Percentiles rank a stretch among this genome's conserved stretches.
phyloP scores from a whole-genome alignment of 2,113 vertebrate species.

The Stigmatopora argus region DNA sequence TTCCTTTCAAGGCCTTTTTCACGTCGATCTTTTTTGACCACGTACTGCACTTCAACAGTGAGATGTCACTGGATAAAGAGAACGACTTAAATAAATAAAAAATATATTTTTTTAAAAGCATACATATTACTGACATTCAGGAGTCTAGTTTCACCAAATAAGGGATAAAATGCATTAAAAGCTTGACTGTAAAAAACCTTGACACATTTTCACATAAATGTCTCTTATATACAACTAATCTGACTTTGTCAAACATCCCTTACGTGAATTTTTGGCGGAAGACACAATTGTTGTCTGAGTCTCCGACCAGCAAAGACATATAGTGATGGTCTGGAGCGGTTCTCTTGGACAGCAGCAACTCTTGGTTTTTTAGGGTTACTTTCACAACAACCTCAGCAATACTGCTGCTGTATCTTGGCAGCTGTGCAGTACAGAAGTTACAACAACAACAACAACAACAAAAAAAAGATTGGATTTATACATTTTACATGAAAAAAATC shows the following conservation, averaged over 20 bases:
- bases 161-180: too few relatives aligned
- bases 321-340: conserved; percentile 83
- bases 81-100: too few relatives aligned
- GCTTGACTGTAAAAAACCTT: too few relatives aligned
- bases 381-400: conserved; percentile 83
- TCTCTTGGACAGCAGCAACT: conserved; percentile 79
- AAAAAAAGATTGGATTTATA: not conserved
- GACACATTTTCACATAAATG: not conserved
- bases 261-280: conserved; percentile 84
- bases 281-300: conserved; percentile 83
- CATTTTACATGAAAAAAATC: too few relatives aligned
- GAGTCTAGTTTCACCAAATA: too few relatives aligned
- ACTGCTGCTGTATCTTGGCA: conserved; percentile 76
- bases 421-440: conserved; percentile 61
- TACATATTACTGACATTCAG: too few relatives aligned
- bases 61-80: conserved; percentile 72
- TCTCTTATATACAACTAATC: not conserved
- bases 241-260: conserved; percentile 9
- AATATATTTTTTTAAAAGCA: too few relatives aligned
- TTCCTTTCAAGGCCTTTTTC: conserved; percentile 73
- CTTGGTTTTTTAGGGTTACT: conserved; percentile 80
- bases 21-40: conserved; percentile 90
- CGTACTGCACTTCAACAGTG: conserved; percentile 79
- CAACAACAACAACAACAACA: not conserved
- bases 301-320: conserved; percentile 80